Base-by-base conservation (phyloP, 2,797 vertebrate genomes). In the Heliangelus exortis region DNA sequence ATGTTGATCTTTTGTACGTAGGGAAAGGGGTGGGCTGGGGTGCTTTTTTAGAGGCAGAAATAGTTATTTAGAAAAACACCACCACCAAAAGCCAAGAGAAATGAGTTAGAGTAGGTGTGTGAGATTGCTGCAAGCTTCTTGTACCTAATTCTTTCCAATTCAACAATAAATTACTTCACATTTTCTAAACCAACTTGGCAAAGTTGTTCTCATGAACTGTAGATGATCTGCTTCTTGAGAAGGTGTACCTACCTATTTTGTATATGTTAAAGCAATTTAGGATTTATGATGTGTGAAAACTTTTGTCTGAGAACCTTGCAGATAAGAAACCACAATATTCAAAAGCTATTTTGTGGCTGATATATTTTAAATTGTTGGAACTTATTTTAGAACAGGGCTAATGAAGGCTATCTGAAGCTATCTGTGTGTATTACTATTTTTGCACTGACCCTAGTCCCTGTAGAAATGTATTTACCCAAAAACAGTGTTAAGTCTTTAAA, bases 401-500 rank as follows among this genome's bases (percentile, higher is more conserved):
- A 58, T 84, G 41, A 95, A 84, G 17, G 28, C 16, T 51, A 25
- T 75, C 78, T 93, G 50, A 54, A 82, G 31, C 74, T 84, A 55
- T 2, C 45, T 73, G 23, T 47, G 15, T 54, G 6, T 25, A 15
- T 84, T 94, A 53, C 34, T 81, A 12, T 73, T 51, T 90, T 92
- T 84, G 48, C 43, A 66, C 17, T 84, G 59, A 19, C 50, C 26
- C 39, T 71, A 69, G 33, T 45, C 31, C 39, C 57, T 84, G 13
- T 77, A 84, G 92, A 86, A 89, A 89, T 36, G 59, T 51, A 82
- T 22, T 67, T 87, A 58, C 10, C 7, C 48, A 45, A 59, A 88
- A 91, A 22, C 63, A 69, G 25, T 34, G 69, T 8, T 82, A 93
- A 91, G 20, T 81, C 78, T 92, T 94, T 89, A 90, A 95, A 79